Evolutionary conservation across 2,113 vertebrate genomes (phyloP).

Genomic region (Carassius carassius): DNA sequence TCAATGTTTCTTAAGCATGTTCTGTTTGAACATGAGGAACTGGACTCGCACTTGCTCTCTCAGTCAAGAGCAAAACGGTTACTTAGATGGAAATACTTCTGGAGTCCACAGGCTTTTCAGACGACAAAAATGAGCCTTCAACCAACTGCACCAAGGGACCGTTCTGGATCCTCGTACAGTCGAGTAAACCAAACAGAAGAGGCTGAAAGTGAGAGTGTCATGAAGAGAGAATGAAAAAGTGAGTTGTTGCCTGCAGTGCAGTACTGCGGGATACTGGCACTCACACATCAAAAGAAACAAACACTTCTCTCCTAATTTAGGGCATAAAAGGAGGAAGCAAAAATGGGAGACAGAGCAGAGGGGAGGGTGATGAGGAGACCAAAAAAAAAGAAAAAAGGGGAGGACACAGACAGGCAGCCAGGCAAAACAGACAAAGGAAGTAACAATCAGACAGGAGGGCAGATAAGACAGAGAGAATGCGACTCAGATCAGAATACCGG

Average conservation of each 20-base stretch:
- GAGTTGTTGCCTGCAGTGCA: slow-evolving; percentile 42
- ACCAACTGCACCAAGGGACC: slow-evolving; percentile 18
- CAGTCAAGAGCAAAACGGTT: slow-evolving; percentile 14
- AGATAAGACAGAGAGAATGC: slow-evolving; percentile 14
- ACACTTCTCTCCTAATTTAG: slow-evolving; percentile 49
- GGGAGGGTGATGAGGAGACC: no score
- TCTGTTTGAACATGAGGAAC: slow-evolving; percentile 21
- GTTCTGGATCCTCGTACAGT: slow-evolving; percentile 35
- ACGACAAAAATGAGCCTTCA: slow-evolving; percentile 18
- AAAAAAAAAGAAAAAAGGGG: not conserved
- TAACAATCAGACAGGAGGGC: slow-evolving; percentile 18
- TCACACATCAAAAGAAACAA: slow-evolving; percentile 49
- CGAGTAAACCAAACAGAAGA: slow-evolving; percentile 3
- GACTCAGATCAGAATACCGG: not conserved
- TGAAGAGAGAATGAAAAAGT: slow-evolving; percentile 15
- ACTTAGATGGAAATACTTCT: not conserved
- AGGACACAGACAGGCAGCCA: not conserved
- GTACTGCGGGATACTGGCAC: slow-evolving; percentile 37
- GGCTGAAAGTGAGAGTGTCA: slow-evolving; percentile 29
- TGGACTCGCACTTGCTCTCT: slow-evolving; percentile 18
- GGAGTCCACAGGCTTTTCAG: slow-evolving; percentile 10
- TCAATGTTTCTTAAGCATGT: no score
- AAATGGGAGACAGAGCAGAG: slow-evolving; percentile 11
- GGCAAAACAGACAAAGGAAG: slow-evolving; percentile 27
- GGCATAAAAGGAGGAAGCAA: slow-evolving; percentile 33